These are phyloP conservation scores for Neodiprion lecontei DNA, from an alignment of 1,140 invertebrate genomes.

Conservation along the genomic window DNA sequence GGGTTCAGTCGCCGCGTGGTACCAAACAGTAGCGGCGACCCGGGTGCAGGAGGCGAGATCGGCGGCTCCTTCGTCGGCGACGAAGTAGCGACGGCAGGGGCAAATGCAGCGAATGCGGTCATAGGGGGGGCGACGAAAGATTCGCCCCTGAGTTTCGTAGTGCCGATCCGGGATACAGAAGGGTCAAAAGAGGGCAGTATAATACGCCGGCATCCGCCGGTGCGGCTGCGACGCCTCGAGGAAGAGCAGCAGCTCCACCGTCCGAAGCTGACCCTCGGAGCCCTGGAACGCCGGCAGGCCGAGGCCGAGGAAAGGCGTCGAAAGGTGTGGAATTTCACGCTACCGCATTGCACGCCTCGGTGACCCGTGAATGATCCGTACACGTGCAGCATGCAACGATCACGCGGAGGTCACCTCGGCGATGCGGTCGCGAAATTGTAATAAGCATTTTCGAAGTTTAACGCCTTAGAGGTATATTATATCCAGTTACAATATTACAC, in stretches of 20 bases:
- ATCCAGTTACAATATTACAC: no score
- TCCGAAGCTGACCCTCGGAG: slow-evolving; percentile 41
- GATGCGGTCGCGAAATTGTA: no score
- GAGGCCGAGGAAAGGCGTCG: slow-evolving; percentile 45
- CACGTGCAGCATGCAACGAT: no score
- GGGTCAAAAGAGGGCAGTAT: slow-evolving; percentile 31
- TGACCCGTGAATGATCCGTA: no score
- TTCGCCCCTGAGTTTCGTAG: slow-evolving; percentile 45
- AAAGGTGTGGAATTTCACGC: slow-evolving; percentile 33
- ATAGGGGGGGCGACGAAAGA: slow-evolving; percentile 15
- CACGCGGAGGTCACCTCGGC: no score
- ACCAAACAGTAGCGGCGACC: not conserved
- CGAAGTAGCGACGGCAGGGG: not conserved
- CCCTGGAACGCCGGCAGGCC: slow-evolving; percentile 47
- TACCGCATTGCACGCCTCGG: no score
- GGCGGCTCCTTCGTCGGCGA: not conserved
- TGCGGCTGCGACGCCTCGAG: slow-evolving; percentile 46
- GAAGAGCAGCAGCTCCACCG: slow-evolving; percentile 36
- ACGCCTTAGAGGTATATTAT: no score
- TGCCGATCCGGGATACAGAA: slow-evolving; percentile 30
- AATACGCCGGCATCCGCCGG: slow-evolving; percentile 47
- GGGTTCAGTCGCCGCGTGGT: not conserved
- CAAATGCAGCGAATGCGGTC: not conserved
- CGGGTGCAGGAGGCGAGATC: not conserved
- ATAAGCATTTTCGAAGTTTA: no score